Percentiles rank a stretch among this genome's conserved stretches.
Conservation (phyloP, 2,113 vertebrate genomes). For the Falco punctatus region DNA sequence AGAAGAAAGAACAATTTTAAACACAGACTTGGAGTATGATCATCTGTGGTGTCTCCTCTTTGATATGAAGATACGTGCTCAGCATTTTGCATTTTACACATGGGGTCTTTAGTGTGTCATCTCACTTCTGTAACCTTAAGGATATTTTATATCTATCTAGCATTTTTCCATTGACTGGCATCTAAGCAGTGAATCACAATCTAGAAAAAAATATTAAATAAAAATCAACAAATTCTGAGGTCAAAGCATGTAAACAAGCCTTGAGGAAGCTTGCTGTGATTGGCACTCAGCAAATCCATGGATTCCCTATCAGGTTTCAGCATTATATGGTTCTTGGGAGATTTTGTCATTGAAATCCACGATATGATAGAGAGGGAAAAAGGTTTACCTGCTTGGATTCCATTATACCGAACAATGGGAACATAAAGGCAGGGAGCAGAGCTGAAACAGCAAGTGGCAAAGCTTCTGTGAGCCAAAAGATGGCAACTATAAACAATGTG, state of each 20-base stretch:
- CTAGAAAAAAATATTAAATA: background rate
- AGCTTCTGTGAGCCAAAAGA: constrained; percentile 89
- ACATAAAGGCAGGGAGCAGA: constrained; percentile 87
- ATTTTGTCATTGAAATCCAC: background rate
- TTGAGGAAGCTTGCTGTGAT: background rate
- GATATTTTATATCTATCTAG: background rate
- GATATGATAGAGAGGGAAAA: background rate
- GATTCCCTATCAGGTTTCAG: background rate
- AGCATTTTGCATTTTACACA: background rate
- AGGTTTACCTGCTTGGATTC: constrained; percentile 79
- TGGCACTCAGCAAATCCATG: background rate
- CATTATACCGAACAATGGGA: constrained; percentile 89
- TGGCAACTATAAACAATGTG: constrained; percentile 82
- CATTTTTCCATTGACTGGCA: background rate
- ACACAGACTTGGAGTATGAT: background rate
- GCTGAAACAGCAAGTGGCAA: constrained; percentile 87
- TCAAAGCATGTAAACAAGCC: background rate
- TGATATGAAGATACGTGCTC: background rate
- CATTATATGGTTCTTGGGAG: background rate
- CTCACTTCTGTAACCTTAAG: background rate
- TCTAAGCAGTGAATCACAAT: background rate
- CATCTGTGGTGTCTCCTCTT: background rate
- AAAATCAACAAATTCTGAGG: background rate
- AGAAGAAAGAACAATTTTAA: background rate
- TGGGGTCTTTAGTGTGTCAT: background rate